Evolutionary conservation across 2,888 invertebrate species (phyloP), one percentile per base, ranked within the genome.

Genomic region (Cyaniris semiargus): DNA sequence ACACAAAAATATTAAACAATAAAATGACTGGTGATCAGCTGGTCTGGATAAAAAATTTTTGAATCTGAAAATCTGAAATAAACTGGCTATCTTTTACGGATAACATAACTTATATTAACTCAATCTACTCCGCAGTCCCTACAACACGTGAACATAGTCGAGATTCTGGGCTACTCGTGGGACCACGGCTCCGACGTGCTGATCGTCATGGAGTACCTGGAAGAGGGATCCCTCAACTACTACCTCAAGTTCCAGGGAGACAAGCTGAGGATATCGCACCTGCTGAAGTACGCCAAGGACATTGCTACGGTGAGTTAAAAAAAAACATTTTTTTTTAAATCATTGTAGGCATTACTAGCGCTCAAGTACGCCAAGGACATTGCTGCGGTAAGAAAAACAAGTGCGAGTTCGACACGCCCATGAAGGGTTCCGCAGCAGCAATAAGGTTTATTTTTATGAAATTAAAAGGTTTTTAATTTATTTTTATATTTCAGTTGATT

Each of bases 161-260:
- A 97, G 90, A 97, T 98, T 83, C 95, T 97, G 78, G 97, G 97
- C 27, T 97, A 97, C 79, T 97, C 97, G 48, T 95, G 97, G 82
- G 95, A 96, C 83, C 96, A 96, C 81, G 87, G 88, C 13, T 96
- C 97, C 0, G 96, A 97, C 83, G 95, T 97, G 18, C 95, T 96
- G 78, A 95, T 98, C 78, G 97, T 98, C 13, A 98, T 98, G 98
- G 98, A 98, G 90, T 98, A 96, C 85, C 94, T 98, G 7, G 96
- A 96, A 78, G 96, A 97, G 82, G 97, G 98, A 56, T 98, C 98
- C 0, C 95, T 98, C 79, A 95, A 96, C 83, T 96, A 96, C 86
- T 98, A 97, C 89, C 93, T 98, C 81, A 96, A 96, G 85, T 96
- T 96, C 79, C 95, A 96, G 84, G 95, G 96, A 27, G 96, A 97